phyloP scores from a whole-genome alignment of 1,140 invertebrate genomes.

The Sarcophaga bullata region DNA sequence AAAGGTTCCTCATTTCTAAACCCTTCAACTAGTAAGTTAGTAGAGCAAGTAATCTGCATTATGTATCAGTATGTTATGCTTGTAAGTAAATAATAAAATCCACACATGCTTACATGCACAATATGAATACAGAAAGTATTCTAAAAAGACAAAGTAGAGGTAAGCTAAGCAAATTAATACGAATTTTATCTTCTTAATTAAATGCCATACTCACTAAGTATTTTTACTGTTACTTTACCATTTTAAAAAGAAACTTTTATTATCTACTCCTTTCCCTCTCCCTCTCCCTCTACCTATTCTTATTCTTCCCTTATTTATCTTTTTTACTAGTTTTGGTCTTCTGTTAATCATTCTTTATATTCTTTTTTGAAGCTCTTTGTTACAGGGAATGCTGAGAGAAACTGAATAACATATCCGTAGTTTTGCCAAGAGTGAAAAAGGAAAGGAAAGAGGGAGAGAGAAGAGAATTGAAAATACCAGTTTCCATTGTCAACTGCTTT shows the following conservation, averaged over 20 bases:
- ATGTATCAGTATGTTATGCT: background rate
- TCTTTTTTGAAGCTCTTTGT: too few species aligned
- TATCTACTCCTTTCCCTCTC: too few species aligned
- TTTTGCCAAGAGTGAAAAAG: background rate
- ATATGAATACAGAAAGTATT: background rate
- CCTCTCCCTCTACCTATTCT: too few species aligned
- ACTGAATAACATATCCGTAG: background rate
- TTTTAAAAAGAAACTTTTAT: too few species aligned
- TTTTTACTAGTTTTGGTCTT: too few species aligned
- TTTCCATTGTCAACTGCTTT: background rate
- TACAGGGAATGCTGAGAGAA: background rate
- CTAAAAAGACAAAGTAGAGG: background rate
- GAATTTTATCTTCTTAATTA: background rate
- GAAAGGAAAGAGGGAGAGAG: background rate
- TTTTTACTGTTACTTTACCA: too few species aligned
- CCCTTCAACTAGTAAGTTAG: too few species aligned
- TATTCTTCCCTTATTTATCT: too few species aligned
- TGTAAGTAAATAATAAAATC: background rate
- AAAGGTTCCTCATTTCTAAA: background rate
- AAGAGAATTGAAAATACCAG: background rate
- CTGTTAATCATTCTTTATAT: too few species aligned
- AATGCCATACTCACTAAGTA: background rate
- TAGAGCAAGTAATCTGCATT: too few species aligned
- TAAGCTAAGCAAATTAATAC: slow-evolving; percentile 19
- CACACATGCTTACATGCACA: background rate